Base-by-base conservation (phyloP, 2,113 vertebrate genomes). In the Tichodroma muraria region DNA sequence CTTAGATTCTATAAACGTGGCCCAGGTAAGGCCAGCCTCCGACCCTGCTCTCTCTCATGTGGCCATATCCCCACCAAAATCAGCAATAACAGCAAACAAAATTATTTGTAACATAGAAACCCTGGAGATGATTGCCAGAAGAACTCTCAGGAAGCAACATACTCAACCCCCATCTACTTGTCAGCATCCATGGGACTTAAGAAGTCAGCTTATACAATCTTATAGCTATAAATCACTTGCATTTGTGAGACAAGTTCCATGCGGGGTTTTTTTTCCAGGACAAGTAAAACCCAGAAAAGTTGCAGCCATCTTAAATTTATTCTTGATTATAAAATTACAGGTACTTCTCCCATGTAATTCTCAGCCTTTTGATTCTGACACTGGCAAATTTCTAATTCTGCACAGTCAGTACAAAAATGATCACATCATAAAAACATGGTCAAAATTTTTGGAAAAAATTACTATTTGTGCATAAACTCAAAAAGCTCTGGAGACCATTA, bases 381-480 rank as follows among this genome's bases (percentile, higher is more conserved):
- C 2, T 4, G 9, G 23, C 7, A 2, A 72, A 50, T 7, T 50
- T 17, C 23, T 54, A 53, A 14, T 75, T 69, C n/a, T 64, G 21
- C n/a, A n/a, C 4, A 47, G 23, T n/a, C 31, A 49, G 9, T 40
- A 83, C 21, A 49, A 14, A 80, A 81, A 45, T 4, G 7, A n/a
- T 53, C 21, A 37, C 14, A 38, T 15, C 24, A 38, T 9, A 45
- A 53, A 23, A 3, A 15, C 59, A 47, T 5, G 30, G 19, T 2
- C 10, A 23, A 19, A 33, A 3, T 6, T 24, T 70, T 33, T 4
- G 2, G 2, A 40, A 54, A 64, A 59, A 28, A 45, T 0, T 0
- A 63, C 1, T 11, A 50, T 54, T 50, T 56, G 17, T 52, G 7
- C 25, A 45, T 75, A 45, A 60, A 60, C 53, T 68, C 40, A 60